These are phyloP conservation scores for Oriolus oriolus DNA, from an alignment of 2,113 vertebrate species.

Conservation along the genomic window DNA sequence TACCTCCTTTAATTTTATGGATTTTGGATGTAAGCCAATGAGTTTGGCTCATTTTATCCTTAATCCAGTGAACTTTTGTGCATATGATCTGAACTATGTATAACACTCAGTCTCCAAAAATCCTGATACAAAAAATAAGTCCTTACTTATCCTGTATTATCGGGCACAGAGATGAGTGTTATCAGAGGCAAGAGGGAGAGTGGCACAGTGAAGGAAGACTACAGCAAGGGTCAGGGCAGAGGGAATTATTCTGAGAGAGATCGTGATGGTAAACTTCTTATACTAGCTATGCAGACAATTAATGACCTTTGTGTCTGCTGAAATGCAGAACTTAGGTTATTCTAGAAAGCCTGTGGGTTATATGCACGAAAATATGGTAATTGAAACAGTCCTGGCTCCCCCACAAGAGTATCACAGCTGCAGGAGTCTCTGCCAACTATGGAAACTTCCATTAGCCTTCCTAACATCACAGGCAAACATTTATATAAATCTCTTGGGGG, in stretches of 20 bases:
- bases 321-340: not conserved
- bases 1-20: not conserved
- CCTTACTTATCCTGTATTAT: not conserved
- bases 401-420: conserved; percentile 17
- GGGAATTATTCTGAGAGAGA: not conserved
- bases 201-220: not conserved
- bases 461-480: not conserved
- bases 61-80: not conserved
- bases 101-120: not conserved
- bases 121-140: not conserved
- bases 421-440: conserved; percentile 3
- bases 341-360: not conserved
- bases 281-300: not conserved
- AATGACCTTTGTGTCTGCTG: not conserved
- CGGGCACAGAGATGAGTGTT: not conserved
- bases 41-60: not conserved
- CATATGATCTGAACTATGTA: not conserved
- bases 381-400: not conserved
- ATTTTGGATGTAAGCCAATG: not conserved
- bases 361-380: not conserved
- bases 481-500: not conserved
- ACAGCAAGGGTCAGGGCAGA: not conserved
- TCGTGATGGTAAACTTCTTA: not conserved
- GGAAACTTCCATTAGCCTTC: conserved; percentile 18
- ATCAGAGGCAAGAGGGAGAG: not conserved